Evolutionary conservation across 1,140 invertebrate species (phyloP).

Genomic region (Euura lappo): DNA sequence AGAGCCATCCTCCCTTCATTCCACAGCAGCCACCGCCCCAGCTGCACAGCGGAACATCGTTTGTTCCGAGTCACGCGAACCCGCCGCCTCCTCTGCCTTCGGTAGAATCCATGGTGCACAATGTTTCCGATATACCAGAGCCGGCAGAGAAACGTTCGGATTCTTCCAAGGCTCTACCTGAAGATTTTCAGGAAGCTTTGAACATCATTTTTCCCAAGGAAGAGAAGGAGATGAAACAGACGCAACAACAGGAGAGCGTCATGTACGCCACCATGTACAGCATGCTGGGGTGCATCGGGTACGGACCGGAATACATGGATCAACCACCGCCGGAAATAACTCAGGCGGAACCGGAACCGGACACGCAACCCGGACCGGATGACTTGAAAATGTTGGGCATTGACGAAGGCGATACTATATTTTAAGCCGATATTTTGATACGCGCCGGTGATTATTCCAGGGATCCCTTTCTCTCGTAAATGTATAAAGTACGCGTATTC

Average conservation of each 20-base stretch:
- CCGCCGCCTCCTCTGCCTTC: slow-evolving; percentile 50
- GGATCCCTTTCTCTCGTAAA: neutral
- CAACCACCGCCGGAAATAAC: slow-evolving; percentile 58
- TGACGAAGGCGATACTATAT: slow-evolving; percentile 58
- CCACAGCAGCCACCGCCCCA: slow-evolving; percentile 37
- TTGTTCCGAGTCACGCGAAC: slow-evolving; percentile 27
- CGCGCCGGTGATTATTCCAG: neutral
- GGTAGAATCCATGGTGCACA: slow-evolving; percentile 15
- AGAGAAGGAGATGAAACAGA: slow-evolving; percentile 37
- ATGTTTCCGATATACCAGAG: slow-evolving; percentile 44
- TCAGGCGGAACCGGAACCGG: slow-evolving; percentile 49
- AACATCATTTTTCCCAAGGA: slow-evolving; percentile 74
- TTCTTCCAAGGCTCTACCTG: slow-evolving; percentile 57
- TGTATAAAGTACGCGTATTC: neutral
- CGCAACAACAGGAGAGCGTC: slow-evolving; percentile 44
- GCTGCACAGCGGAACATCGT: slow-evolving; percentile 12
- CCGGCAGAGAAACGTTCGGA: slow-evolving; percentile 47
- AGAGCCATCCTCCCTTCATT: slow-evolving; percentile 27
- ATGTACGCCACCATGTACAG: slow-evolving; percentile 59
- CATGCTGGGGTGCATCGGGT: slow-evolving; percentile 55
- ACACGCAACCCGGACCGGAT: slow-evolving; percentile 55
- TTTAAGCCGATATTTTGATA: slow-evolving; percentile 37
- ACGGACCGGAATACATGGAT: slow-evolving; percentile 57
- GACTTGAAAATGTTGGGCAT: slow-evolving; percentile 60
- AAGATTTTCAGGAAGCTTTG: slow-evolving; percentile 73